These are phyloP conservation scores for Xenopus petersii DNA, from an alignment of 2,797 vertebrate genomes.

Conservation along the genomic window DNA sequence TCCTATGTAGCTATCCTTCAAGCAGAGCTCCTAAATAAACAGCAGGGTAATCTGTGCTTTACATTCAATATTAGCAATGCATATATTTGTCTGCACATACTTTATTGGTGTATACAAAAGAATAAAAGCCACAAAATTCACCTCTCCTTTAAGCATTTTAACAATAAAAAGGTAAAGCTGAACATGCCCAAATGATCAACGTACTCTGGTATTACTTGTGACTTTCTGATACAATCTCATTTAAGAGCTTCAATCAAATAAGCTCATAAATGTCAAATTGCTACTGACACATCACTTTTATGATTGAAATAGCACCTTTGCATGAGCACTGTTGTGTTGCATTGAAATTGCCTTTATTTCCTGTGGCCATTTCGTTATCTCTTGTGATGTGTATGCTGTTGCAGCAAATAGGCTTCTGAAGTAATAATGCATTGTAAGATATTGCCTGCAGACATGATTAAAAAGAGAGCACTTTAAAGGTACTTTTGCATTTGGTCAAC, in stretches of 20 bases:
- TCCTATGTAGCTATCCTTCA: too few relatives aligned
- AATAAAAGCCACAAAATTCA: too few relatives aligned
- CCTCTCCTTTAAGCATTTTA: too few relatives aligned
- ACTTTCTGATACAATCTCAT: slow-evolving; percentile 40
- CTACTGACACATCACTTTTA: slow-evolving; percentile 42
- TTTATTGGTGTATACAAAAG: too few relatives aligned
- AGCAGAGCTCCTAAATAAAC: too few relatives aligned
- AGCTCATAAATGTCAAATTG: slow-evolving; percentile 43
- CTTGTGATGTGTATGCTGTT: slow-evolving; percentile 22
- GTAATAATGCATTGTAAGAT: slow-evolving; percentile 32
- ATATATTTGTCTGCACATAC: too few relatives aligned
- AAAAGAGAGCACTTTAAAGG: neutral
- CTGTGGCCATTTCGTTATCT: slow-evolving; percentile 34
- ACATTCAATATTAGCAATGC: too few relatives aligned
- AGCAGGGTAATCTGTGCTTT: too few relatives aligned
- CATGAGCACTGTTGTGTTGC: slow-evolving; percentile 31
- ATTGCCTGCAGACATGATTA: slow-evolving; percentile 23
- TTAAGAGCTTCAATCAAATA: slow-evolving; percentile 36
- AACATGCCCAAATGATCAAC: slow-evolving; percentile 9
- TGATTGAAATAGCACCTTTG: slow-evolving; percentile 39
- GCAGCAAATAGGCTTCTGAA: slow-evolving; percentile 34
- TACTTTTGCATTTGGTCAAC: slow-evolving; percentile 13
- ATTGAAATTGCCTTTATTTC: slow-evolving; percentile 36
- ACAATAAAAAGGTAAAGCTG: slow-evolving; percentile 3
- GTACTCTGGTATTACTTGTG: slow-evolving; percentile 27